phyloP scores from a whole-genome alignment of 2,113 vertebrate species.

The Dendropsophus ebraccatus region DNA sequence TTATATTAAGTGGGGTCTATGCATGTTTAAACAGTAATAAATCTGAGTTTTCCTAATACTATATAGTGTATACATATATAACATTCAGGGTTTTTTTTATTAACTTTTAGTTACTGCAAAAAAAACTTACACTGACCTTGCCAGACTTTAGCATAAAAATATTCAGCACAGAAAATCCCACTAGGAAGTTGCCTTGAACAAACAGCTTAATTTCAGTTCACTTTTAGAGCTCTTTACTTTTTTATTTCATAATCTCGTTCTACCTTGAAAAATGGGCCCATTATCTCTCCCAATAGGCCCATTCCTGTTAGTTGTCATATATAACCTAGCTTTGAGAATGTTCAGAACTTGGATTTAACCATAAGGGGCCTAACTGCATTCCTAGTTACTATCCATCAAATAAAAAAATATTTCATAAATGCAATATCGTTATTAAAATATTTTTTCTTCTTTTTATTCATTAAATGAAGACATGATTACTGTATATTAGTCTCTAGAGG shows the following conservation, averaged over 20 bases:
- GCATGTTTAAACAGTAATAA: not conserved
- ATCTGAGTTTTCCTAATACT: too few relatives aligned
- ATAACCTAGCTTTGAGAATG: slow-evolving; percentile 29
- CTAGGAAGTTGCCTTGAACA: slow-evolving; percentile 30
- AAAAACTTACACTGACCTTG: slow-evolving; percentile 5
- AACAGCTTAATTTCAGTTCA: slow-evolving; percentile 43
- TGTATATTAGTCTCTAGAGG: not conserved
- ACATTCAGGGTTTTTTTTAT: not conserved
- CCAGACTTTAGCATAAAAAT: slow-evolving; percentile 1
- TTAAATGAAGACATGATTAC: slow-evolving; percentile 12
- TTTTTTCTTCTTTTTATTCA: not conserved
- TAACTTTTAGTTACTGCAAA: not conserved
- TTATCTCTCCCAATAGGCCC: slow-evolving; percentile 48
- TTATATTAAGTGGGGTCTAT: too few relatives aligned
- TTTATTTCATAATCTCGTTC: slow-evolving; percentile 41
- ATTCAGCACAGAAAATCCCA: slow-evolving; percentile 24
- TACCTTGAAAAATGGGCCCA: slow-evolving; percentile 41
- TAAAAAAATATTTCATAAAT: not conserved
- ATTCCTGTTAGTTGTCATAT: slow-evolving; percentile 32
- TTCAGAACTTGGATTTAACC: slow-evolving; percentile 37
- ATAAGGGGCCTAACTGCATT: slow-evolving; percentile 18
- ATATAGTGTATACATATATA: not conserved
- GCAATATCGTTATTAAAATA: not conserved
- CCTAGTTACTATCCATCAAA: slow-evolving; percentile 23
- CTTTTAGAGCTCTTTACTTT: slow-evolving; percentile 10